A percentile compares a stretch with the other conserved stretches of the same genome.
phyloP scores from a whole-genome alignment of 2,113 vertebrate species.

The Asarcornis scutulata region DNA sequence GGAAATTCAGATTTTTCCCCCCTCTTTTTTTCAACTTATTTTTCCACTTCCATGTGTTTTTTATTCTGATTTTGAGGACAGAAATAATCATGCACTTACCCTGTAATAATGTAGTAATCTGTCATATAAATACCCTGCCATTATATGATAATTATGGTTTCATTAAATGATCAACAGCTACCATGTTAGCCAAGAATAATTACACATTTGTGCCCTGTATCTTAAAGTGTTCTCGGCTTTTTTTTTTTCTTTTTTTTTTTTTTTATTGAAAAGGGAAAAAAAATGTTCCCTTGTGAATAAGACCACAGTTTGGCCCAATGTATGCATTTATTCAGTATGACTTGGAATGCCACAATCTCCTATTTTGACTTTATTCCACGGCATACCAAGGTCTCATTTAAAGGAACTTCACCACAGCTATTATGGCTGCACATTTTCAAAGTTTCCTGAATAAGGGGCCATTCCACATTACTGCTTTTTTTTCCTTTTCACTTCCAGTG shows the following conservation, averaged over 20 bases:
- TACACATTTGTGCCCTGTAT: conserved; percentile 67
- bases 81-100: conserved; percentile 70
- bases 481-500: conserved; percentile 32
- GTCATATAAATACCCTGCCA: conserved; percentile 72
- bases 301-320: conserved; percentile 49
- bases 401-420: conserved; percentile 54
- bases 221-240: conserved; percentile 62
- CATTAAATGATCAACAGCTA: conserved; percentile 72
- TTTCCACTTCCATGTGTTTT: conserved; percentile 63
- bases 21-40: conserved; percentile 41
- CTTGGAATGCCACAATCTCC: conserved; percentile 55
- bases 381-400: conserved; percentile 51
- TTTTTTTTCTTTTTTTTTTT: background rate
- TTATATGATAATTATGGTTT: conserved; percentile 74
- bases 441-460: conserved; percentile 44
- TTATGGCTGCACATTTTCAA: conserved; percentile 58
- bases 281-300: conserved; percentile 53
- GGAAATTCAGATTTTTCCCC: conserved; percentile 4
- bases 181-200: conserved; percentile 72
- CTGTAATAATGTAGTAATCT: conserved; percentile 72
- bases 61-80: conserved; percentile 71
- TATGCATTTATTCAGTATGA: conserved; percentile 56
- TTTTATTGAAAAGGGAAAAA: conserved; percentile 4
- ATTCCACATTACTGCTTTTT: conserved; percentile 35
- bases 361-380: conserved; percentile 61